Evolutionary conservation across 2,797 vertebrate species (phyloP).

Genomic region (Adelosebastes latens): DNA sequence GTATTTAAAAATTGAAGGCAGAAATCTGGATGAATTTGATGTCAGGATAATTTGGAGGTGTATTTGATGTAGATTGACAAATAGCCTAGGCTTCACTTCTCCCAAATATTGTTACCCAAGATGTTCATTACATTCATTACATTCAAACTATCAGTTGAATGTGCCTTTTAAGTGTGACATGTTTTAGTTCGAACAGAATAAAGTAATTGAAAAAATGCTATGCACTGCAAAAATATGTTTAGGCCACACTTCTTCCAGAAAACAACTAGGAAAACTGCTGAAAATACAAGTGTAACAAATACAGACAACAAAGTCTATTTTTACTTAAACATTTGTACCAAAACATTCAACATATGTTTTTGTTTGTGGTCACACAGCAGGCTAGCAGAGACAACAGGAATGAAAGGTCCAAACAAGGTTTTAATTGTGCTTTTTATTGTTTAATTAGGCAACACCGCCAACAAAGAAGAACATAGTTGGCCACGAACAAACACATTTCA

Average conservation of each 20-base stretch:
- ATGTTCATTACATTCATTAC: neutral
- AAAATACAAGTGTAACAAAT: neutral
- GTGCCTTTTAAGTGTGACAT: neutral
- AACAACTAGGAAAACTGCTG: too few relatives aligned
- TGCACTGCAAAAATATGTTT: neutral
- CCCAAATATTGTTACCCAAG: neutral
- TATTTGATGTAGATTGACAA: neutral
- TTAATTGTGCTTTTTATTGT: neutral
- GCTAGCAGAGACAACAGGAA: neutral
- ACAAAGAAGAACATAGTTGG: neutral
- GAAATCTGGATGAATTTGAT: neutral
- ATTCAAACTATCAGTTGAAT: too few relatives aligned
- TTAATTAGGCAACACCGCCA: neutral
- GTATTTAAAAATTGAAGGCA: neutral
- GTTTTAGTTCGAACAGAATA: neutral
- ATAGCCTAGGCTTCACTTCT: neutral
- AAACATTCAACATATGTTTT: neutral
- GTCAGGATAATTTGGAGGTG: neutral
- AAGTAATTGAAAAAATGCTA: neutral
- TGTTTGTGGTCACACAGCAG: neutral
- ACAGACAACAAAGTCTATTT: neutral
- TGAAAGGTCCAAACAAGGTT: neutral
- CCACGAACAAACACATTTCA: neutral
- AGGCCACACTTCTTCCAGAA: neutral
- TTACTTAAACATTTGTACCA: neutral